phyloP scores from a whole-genome alignment of 1,140 invertebrate species.

The Danaus melanippus region DNA sequence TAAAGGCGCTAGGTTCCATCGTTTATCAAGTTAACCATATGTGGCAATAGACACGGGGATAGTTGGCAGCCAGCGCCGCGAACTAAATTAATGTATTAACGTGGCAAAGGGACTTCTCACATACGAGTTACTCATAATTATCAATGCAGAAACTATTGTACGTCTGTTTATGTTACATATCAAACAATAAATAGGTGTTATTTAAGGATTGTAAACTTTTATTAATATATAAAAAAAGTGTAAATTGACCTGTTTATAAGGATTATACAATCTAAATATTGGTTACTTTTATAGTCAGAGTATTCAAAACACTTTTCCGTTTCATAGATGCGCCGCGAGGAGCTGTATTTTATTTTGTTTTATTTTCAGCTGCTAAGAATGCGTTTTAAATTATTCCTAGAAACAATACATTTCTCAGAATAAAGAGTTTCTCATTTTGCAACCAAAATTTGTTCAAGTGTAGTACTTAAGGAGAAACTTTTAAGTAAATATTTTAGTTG shows the following conservation, averaged over 20 bases:
- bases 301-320: too few species aligned
- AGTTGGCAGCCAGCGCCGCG: slow-evolving; percentile 28
- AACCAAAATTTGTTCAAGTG: slow-evolving; percentile 25
- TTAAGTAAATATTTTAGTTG: too few species aligned
- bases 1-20: slow-evolving; percentile 22
- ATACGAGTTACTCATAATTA: slow-evolving; percentile 1
- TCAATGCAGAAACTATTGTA: neutral
- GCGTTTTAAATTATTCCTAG: too few species aligned
- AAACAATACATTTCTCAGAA: slow-evolving; percentile 22
- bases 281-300: too few species aligned
- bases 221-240: too few species aligned
- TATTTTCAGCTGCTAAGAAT: slow-evolving; percentile 14
- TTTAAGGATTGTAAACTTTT: too few species aligned
- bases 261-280: too few species aligned
- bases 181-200: too few species aligned
- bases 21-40: slow-evolving; percentile 33
- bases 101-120: slow-evolving; percentile 11
- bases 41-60: slow-evolving; percentile 27
- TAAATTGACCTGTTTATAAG: too few species aligned
- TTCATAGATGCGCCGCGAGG: too few species aligned
- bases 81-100: slow-evolving; percentile 37
- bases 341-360: slow-evolving; percentile 4
- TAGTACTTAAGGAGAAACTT: slow-evolving; percentile 17
- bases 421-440: slow-evolving; percentile 23
- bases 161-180: neutral